Evolutionary conservation across 2,113 vertebrate species (phyloP).

Genomic region (Charadrius vociferus): DNA sequence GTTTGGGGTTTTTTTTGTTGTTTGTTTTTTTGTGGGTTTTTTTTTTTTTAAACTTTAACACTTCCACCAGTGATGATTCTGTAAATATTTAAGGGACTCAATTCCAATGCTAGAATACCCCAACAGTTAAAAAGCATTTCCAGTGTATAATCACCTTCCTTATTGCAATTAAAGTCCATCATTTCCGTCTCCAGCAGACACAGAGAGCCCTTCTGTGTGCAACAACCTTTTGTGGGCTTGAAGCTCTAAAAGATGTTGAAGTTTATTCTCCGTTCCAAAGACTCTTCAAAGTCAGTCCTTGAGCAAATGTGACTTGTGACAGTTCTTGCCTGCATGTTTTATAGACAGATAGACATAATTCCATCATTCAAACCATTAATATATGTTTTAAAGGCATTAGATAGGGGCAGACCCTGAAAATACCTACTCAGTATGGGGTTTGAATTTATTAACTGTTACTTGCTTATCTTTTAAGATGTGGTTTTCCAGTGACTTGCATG

Average conservation of each 20-base stretch:
- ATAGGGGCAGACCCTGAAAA: background rate
- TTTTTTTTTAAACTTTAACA: background rate
- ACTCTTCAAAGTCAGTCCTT: background rate
- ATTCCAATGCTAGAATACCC: background rate
- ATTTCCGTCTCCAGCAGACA: background rate
- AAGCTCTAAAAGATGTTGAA: background rate
- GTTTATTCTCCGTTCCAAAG: background rate
- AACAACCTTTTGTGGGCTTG: fast-evolving
- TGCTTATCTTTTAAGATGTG: background rate
- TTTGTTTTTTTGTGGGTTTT: too few relatives aligned
- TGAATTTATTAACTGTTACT: background rate
- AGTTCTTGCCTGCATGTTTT: background rate
- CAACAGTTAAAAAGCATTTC: background rate
- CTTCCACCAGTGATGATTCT: background rate
- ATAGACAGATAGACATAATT: background rate
- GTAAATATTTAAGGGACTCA: background rate
- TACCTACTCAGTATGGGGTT: background rate
- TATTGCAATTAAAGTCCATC: background rate
- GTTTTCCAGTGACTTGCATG: background rate
- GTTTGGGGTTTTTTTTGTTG: background rate
- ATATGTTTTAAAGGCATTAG: background rate
- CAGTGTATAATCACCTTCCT: background rate
- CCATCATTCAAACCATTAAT: background rate
- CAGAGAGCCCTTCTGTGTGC: background rate
- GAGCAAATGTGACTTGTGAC: background rate